These are phyloP conservation scores for Adelphocoris suturalis DNA, from an alignment of 2,888 invertebrate genomes.

Conservation along the genomic window DNA sequence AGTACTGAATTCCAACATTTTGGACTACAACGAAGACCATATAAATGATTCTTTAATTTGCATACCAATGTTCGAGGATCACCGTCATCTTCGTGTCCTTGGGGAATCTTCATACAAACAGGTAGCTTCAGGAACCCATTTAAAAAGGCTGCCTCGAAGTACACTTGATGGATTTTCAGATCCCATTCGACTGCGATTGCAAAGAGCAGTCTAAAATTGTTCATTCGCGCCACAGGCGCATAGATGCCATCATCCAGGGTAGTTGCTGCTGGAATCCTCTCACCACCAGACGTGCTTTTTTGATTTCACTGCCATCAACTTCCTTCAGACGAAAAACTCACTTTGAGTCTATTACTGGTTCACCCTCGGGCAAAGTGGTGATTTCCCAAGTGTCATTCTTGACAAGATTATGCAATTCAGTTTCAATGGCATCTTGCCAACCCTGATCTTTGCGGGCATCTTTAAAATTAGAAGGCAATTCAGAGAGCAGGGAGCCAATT, in stretches of 20 bases:
- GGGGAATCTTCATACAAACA: constrained; percentile 51
- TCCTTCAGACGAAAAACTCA: constrained; percentile 40
- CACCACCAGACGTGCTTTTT: neutral
- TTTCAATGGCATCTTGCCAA: constrained; percentile 19
- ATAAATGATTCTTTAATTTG: constrained; percentile 44
- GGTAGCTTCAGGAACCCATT: constrained; percentile 1
- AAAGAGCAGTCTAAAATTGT: too few relatives aligned
- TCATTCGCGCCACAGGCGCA: too few relatives aligned
- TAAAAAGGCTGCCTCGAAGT: constrained; percentile 54
- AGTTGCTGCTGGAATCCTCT: constrained; percentile 25
- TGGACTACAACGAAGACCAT: constrained; percentile 47
- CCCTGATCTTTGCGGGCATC: neutral
- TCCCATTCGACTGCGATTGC: constrained; percentile 11
- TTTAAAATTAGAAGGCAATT: too few relatives aligned
- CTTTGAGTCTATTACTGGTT: constrained; percentile 29
- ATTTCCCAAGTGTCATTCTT: constrained; percentile 47
- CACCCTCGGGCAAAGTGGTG: neutral
- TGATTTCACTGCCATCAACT: neutral
- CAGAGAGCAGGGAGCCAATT: too few relatives aligned
- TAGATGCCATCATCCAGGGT: neutral
- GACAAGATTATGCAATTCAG: neutral
- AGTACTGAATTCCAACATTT: constrained; percentile 61
- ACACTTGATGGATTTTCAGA: constrained; percentile 42
- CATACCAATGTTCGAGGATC: constrained; percentile 33
- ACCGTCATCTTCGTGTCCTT: neutral